These are phyloP conservation scores for Acrobasis suavella DNA, from an alignment of 2,888 invertebrate genomes.

Conservation along the genomic window DNA sequence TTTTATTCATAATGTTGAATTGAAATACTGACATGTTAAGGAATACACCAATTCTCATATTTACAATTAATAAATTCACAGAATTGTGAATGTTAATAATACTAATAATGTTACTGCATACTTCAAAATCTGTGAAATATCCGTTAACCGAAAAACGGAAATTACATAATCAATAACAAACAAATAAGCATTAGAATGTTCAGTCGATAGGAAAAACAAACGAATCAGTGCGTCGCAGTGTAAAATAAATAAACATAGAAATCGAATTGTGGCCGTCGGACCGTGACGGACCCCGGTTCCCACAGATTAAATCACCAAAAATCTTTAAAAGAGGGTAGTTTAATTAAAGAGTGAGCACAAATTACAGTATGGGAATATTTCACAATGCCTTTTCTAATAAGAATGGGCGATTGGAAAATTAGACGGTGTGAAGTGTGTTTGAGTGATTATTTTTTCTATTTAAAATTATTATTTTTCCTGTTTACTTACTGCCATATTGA, in stretches of 20 bases:
- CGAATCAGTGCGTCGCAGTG: conserved; percentile 33
- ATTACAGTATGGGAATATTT: conserved; percentile 69
- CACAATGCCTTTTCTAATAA: conserved; percentile 22
- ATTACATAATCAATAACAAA: conserved; percentile 3
- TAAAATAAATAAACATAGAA: conserved; percentile 49
- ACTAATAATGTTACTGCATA: too few species aligned
- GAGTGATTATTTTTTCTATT: too few species aligned
- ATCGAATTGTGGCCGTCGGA: conserved; percentile 47
- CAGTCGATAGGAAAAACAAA: conserved; percentile 36
- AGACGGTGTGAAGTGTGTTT: background rate
- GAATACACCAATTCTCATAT: too few species aligned
- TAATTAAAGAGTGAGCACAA: conserved; percentile 71
- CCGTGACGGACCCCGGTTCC: conserved; percentile 65
- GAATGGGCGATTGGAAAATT: background rate
- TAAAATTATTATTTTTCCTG: too few species aligned
- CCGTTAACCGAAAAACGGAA: conserved; percentile 5
- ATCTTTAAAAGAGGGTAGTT: conserved; percentile 59
- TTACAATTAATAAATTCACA: too few species aligned
- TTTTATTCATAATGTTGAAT: too few species aligned
- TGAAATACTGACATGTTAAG: too few species aligned
- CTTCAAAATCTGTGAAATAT: background rate
- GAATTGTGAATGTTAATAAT: background rate
- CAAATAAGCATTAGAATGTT: conserved; percentile 14
- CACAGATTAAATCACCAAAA: conserved; percentile 73
- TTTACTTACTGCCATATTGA: too few species aligned